Base-by-base conservation (phyloP, 2,797 vertebrate species). In the Karalla daura region DNA sequence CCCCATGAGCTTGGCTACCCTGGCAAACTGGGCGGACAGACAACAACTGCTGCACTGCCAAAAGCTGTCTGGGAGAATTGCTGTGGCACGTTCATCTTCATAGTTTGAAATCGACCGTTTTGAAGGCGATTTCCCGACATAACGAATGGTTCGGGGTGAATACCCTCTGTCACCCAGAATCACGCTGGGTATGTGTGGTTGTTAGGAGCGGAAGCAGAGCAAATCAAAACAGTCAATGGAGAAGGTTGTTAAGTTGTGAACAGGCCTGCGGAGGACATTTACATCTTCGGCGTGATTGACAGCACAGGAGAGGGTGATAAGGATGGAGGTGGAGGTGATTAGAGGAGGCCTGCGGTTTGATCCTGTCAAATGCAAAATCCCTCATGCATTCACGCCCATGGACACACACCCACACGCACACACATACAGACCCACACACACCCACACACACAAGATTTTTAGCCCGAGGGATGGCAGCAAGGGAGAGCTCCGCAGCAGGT, bases 251-350 rank as follows among this genome's bases (percentile, higher is more conserved):
- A 21, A 33, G 47, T 40, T 56, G 18, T 32, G 18, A 63, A 35
- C 15, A 41, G 45, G 18, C 53, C 53, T 43, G 21, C 54, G 36
- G 58, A 71, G 36, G 40, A 20, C 39, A 17, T 58, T 43, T 50
- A 66, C 27, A 40, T 35, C 15, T 32, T 54, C 37, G 51, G 33
- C 27, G 69, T 76, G 70, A 86, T 51, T 78, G 83, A 80, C 79
- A 70, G 62, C 55, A 17, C 28, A 59, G 61, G 23, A 66, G 59
- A 45, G 71, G 44, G 56, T 15, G 63, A 73, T 66, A 43, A 71
- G 46, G 54, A 53, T 18, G 62, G 30, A 47, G 41, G 64, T 70
- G 56, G 66, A 76, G 59, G 28, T 60, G 63, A 83, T 82, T 65
- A 71, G 63, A 62, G 50, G 56, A 74, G 66, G 54, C 56, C 49